Evolutionary conservation across 2,888 invertebrate genomes (phyloP).

Genomic region (Sinohyriopsis cumingii): DNA sequence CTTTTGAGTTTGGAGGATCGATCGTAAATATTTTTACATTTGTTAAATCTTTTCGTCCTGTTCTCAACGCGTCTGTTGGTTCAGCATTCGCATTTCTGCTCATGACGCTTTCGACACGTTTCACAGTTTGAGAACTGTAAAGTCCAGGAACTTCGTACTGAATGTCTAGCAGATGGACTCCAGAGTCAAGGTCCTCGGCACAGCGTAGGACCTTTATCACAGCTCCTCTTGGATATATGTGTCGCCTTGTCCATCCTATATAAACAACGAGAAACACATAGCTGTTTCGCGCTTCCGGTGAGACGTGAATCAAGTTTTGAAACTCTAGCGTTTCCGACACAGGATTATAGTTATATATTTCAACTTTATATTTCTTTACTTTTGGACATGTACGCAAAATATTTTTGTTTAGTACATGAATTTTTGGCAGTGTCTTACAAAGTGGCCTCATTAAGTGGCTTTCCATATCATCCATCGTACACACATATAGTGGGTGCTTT

Average conservation of each 20-base stretch:
- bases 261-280: slow-evolving; percentile 22
- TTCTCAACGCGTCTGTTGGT: not conserved
- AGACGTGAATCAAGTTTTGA: slow-evolving; percentile 8
- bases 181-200: slow-evolving; percentile 6
- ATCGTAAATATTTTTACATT: slow-evolving; percentile 33
- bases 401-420: slow-evolving; percentile 19
- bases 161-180: slow-evolving; percentile 18
- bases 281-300: slow-evolving; percentile 8
- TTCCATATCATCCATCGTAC: slow-evolving; percentile 39
- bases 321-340: slow-evolving; percentile 3
- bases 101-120: slow-evolving; percentile 2
- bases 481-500: slow-evolving; percentile 39
- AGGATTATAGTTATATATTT: slow-evolving; percentile 17
- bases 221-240: slow-evolving; percentile 24
- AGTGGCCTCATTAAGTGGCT: slow-evolving; percentile 38
- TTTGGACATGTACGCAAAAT: slow-evolving; percentile 5
- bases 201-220: slow-evolving; percentile 13
- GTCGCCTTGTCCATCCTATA: slow-evolving; percentile 14
- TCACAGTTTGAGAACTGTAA: slow-evolving; percentile 16
- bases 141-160: slow-evolving; percentile 23
- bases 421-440: slow-evolving; percentile 37
- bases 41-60: slow-evolving; percentile 23
- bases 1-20: slow-evolving; percentile 29
- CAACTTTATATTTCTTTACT: slow-evolving; percentile 9
- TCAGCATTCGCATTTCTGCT: not conserved